Evolutionary conservation across 2,113 vertebrate genomes (phyloP), one percentile per base, ranked within the genome.

Genomic region (Reinhardtius hippoglossoides): DNA sequence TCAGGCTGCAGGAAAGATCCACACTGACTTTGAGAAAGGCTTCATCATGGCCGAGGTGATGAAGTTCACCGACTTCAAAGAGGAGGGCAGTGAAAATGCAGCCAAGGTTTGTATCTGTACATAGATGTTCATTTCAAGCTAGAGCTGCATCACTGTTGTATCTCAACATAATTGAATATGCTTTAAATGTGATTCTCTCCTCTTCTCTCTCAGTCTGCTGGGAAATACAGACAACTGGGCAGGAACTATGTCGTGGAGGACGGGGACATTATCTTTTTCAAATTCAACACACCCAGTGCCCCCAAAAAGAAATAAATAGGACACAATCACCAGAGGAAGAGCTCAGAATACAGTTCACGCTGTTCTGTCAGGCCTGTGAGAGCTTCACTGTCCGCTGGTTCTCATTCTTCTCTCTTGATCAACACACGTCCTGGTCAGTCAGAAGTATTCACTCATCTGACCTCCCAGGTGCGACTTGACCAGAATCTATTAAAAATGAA

Each of bases 41-140:
- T 99, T 99, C 92, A 99, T 99, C 94, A 99, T 99, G 98, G 98
- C 98, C 14, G 98, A 99, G 93, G 97, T 99, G 92, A 99, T 99
- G 98, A 99, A 99, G 95, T 99, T 90, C 2, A 90, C 75, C 37
- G 98, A 99, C 94, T 99, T 99, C 95, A 98, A 99, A 94, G 98
- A 98, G 84, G 98, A 97, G 91, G 98, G 98, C 75, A 96, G 90
- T 80, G 98, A 99, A 93, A 87, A 80, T 82, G 97, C 98, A 46
- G 98, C 90, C 78, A 99, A 99, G 96, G 98, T 99, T 82, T 24
- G 85, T 82, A 54, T 62, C 23, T 75, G 14, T 23, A 13, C 27
- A 10, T 16, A 4, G 9, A 65, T 4, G 0, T 16, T 35, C 4
- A 24, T 67, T 21, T 7, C 18, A 37, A 12, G 0, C 18, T 16